Evolutionary conservation across 2,888 invertebrate species (phyloP).

Genomic region (Pardosa pseudoannulata): DNA sequence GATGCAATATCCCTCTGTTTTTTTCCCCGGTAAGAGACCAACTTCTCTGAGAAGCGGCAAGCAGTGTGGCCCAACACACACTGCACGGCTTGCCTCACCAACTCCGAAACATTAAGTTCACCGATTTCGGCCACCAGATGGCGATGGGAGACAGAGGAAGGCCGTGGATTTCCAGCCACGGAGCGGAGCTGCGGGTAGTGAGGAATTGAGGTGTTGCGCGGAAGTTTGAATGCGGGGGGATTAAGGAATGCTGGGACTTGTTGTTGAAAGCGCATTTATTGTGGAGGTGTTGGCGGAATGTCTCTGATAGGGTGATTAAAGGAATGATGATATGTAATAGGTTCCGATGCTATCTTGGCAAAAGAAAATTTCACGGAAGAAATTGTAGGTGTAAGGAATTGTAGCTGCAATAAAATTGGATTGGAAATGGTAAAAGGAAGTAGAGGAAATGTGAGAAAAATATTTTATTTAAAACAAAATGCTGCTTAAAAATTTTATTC

Average conservation of each 20-base stretch:
- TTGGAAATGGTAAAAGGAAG: no score
- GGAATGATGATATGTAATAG: constrained; percentile 10
- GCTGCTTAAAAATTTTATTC: no score
- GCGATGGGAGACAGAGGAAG: neutral
- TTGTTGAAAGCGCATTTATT: neutral
- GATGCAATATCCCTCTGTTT: neutral
- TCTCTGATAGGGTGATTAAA: constrained; percentile 13
- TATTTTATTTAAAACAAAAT: no score
- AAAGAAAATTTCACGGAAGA: neutral
- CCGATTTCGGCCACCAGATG: neutral
- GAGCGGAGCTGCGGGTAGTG: neutral
- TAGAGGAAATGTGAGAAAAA: no score
- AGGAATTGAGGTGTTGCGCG: constrained; percentile 10
- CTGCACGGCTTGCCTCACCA: neutral
- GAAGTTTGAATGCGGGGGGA: constrained; percentile 16
- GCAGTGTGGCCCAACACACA: constrained; percentile 10
- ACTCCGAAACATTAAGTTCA: constrained; percentile 10
- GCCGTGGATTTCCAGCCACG: neutral
- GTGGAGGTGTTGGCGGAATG: constrained; percentile 12
- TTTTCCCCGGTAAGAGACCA: neutral
- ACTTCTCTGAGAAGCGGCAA: neutral
- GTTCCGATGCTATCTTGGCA: neutral
- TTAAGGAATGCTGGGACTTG: constrained; percentile 13
- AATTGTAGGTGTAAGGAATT: neutral
- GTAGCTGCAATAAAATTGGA: neutral